Percentiles rank a stretch among this genome's conserved stretches.
Evolutionary conservation across 2,888 invertebrate species (phyloP).

Genomic region (Orchestes rusci): DNA sequence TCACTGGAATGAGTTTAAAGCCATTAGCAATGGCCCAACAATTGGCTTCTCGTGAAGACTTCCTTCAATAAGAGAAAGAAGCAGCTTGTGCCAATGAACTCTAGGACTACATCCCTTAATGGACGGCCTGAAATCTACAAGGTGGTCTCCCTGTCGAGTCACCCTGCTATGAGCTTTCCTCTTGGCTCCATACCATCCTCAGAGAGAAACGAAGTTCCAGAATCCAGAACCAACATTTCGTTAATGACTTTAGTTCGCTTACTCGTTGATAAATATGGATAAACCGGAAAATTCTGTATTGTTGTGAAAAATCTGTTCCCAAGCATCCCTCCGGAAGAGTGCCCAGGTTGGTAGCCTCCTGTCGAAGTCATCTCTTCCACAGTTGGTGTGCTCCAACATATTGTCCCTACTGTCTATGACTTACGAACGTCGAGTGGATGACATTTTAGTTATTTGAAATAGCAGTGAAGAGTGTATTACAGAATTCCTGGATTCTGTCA

Average conservation of each 20-base stretch:
- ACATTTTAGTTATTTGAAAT: neutral
- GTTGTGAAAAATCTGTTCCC: neutral
- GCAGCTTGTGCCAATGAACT: no score
- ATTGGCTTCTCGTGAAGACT: no score
- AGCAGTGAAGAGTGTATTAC: neutral
- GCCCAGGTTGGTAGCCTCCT: no score
- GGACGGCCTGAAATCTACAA: no score
- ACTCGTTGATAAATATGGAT: neutral
- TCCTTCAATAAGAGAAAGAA: no score
- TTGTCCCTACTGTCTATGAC: no score
- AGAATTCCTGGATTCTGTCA: neutral
- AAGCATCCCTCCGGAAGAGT: neutral
- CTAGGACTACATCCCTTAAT: no score
- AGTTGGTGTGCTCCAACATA: no score
- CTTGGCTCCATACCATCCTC: neutral
- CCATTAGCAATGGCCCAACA: no score
- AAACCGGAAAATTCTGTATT: neutral
- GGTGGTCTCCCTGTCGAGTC: slow-evolving; percentile 1
- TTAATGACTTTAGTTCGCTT: neutral
- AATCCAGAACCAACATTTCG: neutral
- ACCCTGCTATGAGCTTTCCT: neutral
- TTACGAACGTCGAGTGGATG: neutral
- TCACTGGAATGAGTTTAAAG: no score
- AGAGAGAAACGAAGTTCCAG: neutral
- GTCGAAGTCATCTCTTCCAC: no score